These are phyloP conservation scores for Cirrhinus mrigala DNA, from an alignment of 2,797 vertebrate genomes.

Conservation along the genomic window DNA sequence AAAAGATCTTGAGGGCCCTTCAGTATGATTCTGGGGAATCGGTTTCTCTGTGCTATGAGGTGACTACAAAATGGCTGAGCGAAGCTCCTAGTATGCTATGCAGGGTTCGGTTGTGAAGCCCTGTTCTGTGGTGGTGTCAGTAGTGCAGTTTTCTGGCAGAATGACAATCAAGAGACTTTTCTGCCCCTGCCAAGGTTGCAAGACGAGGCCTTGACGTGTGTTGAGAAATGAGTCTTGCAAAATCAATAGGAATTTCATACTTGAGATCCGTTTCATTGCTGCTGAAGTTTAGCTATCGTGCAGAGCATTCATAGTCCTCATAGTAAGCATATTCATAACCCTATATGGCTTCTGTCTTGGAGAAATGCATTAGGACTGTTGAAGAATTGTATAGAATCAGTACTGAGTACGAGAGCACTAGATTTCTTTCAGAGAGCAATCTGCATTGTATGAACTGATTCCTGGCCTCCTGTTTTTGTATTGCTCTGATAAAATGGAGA, in stretches of 20 bases:
- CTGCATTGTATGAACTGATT: neutral
- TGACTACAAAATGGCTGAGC: conserved; percentile 76
- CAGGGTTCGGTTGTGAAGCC: conserved; percentile 70
- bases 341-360: neutral
- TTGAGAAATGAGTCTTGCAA: conserved; percentile 14
- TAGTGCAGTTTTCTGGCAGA: conserved; percentile 22
- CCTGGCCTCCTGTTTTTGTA: neutral
- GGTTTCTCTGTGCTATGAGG: conserved; percentile 22
- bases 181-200: neutral
- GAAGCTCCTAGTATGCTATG: conserved; percentile 76
- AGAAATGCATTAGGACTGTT: neutral
- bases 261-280: neutral
- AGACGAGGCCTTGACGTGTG: neutral
- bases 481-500: neutral
- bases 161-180: conserved; percentile 23
- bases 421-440: neutral
- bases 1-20: neutral
- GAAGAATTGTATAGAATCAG: neutral
- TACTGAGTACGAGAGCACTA: neutral
- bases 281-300: neutral
- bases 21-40: conserved; percentile 29
- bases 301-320: neutral
- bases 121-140: neutral
- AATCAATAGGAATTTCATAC: neutral
- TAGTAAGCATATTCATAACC: neutral